Conservation (phyloP, 2,797 vertebrate species). For the Paguma larvata region DNA sequence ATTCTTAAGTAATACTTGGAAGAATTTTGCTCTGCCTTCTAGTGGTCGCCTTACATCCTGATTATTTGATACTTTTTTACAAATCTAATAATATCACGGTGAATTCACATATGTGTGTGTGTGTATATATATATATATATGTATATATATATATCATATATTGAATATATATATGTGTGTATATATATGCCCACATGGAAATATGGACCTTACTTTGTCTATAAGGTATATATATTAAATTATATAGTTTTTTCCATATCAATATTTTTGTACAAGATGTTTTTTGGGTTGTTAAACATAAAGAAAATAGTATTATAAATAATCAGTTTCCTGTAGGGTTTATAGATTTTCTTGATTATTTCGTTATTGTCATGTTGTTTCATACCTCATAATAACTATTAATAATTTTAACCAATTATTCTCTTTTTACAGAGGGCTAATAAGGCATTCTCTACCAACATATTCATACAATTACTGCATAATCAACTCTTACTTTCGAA, state of each 20-base stretch:
- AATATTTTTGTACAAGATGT: not conserved
- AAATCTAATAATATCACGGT: not conserved
- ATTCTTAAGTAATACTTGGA: not conserved
- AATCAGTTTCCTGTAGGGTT: not conserved
- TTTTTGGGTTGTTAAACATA: slow-evolving; percentile 13
- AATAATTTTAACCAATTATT: not conserved
- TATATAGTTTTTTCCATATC: not conserved
- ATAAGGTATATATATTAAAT: not conserved
- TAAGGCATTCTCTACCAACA: not conserved
- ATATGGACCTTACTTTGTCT: not conserved
- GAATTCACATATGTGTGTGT: not conserved
- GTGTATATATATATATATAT: not conserved
- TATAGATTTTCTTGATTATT: slow-evolving; percentile 37
- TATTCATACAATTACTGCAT: not conserved
- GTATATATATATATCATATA: too few relatives aligned
- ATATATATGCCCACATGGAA: not conserved
- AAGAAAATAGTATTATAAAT: not conserved
- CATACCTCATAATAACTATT: not conserved
- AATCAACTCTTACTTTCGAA: not conserved
- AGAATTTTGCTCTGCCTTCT: not conserved
- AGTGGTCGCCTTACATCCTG: not conserved
- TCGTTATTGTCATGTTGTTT: not conserved
- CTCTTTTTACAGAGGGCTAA: not conserved
- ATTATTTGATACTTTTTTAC: not conserved
- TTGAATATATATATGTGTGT: too few relatives aligned